A percentile compares a stretch with the other conserved stretches of the same genome.
Evolutionary conservation across 2,113 vertebrate species (phyloP).

Genomic region (Sinocyclocheilus grahami): DNA sequence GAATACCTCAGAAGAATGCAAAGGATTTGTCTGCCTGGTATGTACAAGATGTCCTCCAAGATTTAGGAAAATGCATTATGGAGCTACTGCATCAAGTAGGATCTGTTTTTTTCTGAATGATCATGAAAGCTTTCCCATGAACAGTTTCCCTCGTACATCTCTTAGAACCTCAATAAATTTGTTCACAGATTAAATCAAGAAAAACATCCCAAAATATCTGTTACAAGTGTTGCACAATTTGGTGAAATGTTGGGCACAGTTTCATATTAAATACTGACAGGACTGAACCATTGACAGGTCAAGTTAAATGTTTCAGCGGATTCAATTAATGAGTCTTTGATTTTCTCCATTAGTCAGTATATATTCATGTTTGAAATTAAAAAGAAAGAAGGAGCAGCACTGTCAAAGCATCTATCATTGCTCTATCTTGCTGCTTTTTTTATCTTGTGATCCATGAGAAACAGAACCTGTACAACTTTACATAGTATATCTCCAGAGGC

Average conservation of each 20-base stretch:
- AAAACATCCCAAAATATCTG: slow-evolving; percentile 39
- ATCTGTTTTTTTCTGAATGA: slow-evolving; percentile 45
- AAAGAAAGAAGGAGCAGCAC: neutral
- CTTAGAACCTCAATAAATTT: slow-evolving; percentile 54
- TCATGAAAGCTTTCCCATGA: slow-evolving; percentile 33
- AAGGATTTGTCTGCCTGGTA: neutral
- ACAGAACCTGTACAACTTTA: slow-evolving; percentile 60
- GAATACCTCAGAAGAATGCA: neutral
- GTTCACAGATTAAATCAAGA: slow-evolving; percentile 59
- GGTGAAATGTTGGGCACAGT: slow-evolving; percentile 60
- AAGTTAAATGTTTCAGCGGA: neutral
- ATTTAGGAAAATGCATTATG: neutral
- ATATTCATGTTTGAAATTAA: neutral
- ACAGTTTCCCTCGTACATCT: slow-evolving; percentile 26
- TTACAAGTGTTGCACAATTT: slow-evolving; percentile 37
- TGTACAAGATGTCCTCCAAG: neutral
- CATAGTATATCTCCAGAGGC: neutral
- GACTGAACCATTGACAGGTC: slow-evolving; percentile 42
- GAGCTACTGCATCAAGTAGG: neutral
- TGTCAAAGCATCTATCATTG: neutral
- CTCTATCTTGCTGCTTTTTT: neutral
- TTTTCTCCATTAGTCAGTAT: neutral
- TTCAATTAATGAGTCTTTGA: neutral
- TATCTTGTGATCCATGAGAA: slow-evolving; percentile 61
- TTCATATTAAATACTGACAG: slow-evolving; percentile 13